A percentile compares a stretch with the other conserved stretches of the same genome.
phyloP scores from a whole-genome alignment of 2,113 vertebrate genomes.

The Argyrosomus japonicus region DNA sequence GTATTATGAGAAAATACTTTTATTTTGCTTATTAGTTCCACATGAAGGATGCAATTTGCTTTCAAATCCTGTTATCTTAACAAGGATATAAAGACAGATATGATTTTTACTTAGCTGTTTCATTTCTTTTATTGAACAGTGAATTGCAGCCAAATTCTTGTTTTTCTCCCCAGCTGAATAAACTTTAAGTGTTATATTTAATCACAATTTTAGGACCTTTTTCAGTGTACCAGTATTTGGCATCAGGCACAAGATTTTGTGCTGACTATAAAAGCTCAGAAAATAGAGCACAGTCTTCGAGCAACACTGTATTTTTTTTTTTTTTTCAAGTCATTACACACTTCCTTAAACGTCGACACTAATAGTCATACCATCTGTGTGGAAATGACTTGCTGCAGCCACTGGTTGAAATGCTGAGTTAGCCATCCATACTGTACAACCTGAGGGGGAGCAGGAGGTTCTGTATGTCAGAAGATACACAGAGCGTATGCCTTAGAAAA shows the following conservation, averaged over 20 bases:
- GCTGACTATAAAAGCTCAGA: slow-evolving; percentile 34
- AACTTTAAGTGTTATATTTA: background rate
- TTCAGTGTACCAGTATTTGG: background rate
- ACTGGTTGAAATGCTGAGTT: slow-evolving; percentile 51
- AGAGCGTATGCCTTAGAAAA: slow-evolving; percentile 5
- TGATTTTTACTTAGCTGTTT: background rate
- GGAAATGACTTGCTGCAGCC: slow-evolving; percentile 52
- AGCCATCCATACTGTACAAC: slow-evolving; percentile 48
- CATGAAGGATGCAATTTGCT: background rate
- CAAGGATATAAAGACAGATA: no score
- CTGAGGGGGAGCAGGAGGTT: slow-evolving; percentile 48
- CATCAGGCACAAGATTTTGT: slow-evolving; percentile 21
- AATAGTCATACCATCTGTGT: slow-evolving; percentile 57
- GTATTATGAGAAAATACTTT: background rate
- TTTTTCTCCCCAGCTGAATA: background rate
- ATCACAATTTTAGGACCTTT: background rate
- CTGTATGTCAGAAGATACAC: slow-evolving; percentile 26
- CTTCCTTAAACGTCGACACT: slow-evolving; percentile 49
- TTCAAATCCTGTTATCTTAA: background rate
- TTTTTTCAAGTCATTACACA: slow-evolving; percentile 50
- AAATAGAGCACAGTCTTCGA: slow-evolving; percentile 36
- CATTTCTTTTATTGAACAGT: background rate
- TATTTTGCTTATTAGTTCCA: background rate
- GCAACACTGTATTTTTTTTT: background rate
- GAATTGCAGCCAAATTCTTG: background rate